Evolutionary conservation across 2,888 invertebrate genomes (phyloP), one percentile per base, ranked within the genome.

Genomic region (Ophonus ardosiacus): DNA sequence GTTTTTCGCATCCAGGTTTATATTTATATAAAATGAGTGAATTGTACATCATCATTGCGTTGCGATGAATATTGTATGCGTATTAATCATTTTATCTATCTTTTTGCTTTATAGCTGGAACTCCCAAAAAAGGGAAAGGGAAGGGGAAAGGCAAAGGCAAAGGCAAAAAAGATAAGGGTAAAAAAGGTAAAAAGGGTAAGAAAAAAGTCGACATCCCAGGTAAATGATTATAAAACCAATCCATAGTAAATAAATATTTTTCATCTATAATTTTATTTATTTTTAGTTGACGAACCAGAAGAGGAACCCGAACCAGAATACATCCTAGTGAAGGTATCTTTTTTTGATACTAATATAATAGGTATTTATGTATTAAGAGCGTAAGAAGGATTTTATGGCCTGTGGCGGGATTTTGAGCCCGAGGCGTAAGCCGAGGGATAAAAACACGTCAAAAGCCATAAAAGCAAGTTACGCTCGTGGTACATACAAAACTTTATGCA

Each of bases 121-220:
- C 15, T 17, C 18, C 87, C 86, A 78, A 79, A 81, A 56, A 88
- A 88, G 87, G 87, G 87, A 24, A 87, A 87, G 31, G 31, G 86
- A 78, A 81, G 88, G 87, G 87, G 86, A 18, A 87, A 87, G 31
- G 31, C 86, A 78, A 81, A 88, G 31, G 31, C 86, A 78, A 81
- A 88, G 87, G 87, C 86, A 18, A 87, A 87, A 83, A 43, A 8
- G 59, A 43, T 0, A 71, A 71, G 15, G 71, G 43, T 43, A 71
- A 71, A 43, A 87, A 88, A 85, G 87, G 87, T 57, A 86, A 87
- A 85, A 88, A 88, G 88, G 81, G 88, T 86, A 87, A 89, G 87
- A 90, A 90, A 86, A 90, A 90, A 63, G 24, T 10, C 80, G 81
- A 81, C 15, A 4, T n/a, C 57, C 38, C 10, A 81, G 63, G 59